Conservation (phyloP, 2,113 vertebrate genomes). For the Ctenomys sociabilis region DNA sequence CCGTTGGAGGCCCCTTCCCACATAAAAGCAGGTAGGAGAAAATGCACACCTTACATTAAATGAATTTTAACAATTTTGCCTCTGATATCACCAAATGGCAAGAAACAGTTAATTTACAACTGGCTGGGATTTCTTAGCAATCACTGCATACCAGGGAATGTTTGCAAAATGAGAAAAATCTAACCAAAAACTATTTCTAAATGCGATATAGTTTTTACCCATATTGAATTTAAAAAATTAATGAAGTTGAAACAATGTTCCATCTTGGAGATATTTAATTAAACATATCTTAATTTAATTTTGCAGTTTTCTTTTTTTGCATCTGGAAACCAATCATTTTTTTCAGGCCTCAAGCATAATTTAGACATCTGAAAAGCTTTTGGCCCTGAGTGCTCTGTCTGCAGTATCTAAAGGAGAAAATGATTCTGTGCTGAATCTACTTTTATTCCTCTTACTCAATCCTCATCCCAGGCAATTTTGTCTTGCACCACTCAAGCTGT, state of each 20-base stretch:
- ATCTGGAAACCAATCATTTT: slow-evolving; percentile 50
- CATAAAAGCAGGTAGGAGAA: slow-evolving; percentile 52
- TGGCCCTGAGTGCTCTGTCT: neutral
- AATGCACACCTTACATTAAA: neutral
- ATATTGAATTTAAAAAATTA: slow-evolving; percentile 80
- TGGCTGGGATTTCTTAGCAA: slow-evolving; percentile 56
- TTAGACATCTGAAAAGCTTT: slow-evolving; percentile 46
- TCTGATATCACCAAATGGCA: neutral
- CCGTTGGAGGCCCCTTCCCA: neutral
- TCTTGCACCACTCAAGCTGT: neutral
- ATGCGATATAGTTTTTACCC: slow-evolving; percentile 66
- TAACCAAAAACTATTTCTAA: slow-evolving; percentile 56
- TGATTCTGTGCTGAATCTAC: neutral
- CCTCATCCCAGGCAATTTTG: neutral
- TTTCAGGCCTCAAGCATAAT: slow-evolving; percentile 20
- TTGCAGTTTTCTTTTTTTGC: slow-evolving; percentile 54
- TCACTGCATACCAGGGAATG: slow-evolving; percentile 1
- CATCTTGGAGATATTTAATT: slow-evolving; percentile 74
- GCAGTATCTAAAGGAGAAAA: neutral
- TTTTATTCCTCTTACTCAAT: neutral
- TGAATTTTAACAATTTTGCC: neutral
- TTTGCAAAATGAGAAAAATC: slow-evolving; percentile 64
- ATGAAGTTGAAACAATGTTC: slow-evolving; percentile 72
- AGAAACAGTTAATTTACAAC: slow-evolving; percentile 56
- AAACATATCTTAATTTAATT: slow-evolving; percentile 75